Percentiles rank a stretch among this genome's conserved stretches.
Conservation (phyloP, 2,888 invertebrate genomes). For the Meghimatium bilineatum region DNA sequence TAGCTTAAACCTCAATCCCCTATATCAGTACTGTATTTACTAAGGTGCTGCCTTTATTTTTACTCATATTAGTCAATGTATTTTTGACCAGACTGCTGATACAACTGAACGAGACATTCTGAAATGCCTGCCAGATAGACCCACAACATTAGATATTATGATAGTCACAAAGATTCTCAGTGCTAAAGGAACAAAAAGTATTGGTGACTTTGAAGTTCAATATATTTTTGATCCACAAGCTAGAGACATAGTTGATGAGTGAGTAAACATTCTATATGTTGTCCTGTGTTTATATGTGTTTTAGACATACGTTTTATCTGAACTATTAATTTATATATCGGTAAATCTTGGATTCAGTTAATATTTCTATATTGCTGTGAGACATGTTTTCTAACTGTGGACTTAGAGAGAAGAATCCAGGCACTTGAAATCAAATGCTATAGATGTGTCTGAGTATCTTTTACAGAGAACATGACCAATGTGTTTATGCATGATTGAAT, state of each 20-base stretch:
- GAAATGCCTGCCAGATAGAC: conserved; percentile 73
- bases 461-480: too few species aligned
- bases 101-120: conserved; percentile 73
- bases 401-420: too few species aligned
- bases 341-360: background rate
- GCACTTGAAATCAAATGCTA: too few species aligned
- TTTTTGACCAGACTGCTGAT: background rate
- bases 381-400: too few species aligned
- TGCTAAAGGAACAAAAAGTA: conserved; percentile 74
- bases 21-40: too few species aligned
- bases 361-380: too few species aligned
- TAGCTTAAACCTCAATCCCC: too few species aligned
- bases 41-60: too few species aligned
- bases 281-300: background rate
- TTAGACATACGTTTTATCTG: background rate
- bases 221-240: conserved; percentile 77
- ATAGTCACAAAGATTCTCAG: conserved; percentile 78
- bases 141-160: conserved; percentile 76
- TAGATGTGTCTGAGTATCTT: too few species aligned
- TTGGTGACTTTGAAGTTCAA: conserved; percentile 78
- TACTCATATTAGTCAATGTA: background rate
- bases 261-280: conserved; percentile 49
- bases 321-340: background rate
- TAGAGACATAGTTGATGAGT: conserved; percentile 68
- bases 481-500: too few species aligned